A percentile compares a stretch with the other conserved stretches of the same genome.
Evolutionary conservation across 1,140 invertebrate species (phyloP).

Genomic region (Penaeus japonicus): DNA sequence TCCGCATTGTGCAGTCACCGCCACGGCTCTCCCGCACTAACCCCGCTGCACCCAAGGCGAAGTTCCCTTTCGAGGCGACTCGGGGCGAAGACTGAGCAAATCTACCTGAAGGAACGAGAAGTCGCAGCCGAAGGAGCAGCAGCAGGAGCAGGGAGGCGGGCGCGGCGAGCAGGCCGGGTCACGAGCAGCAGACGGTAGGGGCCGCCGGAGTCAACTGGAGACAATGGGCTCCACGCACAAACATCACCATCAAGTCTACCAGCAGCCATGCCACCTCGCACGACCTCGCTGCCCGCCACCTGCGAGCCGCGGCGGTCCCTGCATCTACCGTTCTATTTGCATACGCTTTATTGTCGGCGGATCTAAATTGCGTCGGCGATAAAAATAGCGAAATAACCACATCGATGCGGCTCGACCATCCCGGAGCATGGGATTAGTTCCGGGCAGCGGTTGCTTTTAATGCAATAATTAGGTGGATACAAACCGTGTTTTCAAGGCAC

Average conservation of each 20-base stretch:
- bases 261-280: not conserved
- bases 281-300: not conserved
- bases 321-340: too few species aligned
- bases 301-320: not conserved
- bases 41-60: not conserved
- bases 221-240: slow-evolving; percentile 12
- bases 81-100: not conserved
- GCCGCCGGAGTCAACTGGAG: slow-evolving; percentile 10
- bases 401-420: too few species aligned
- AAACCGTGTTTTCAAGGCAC: too few species aligned
- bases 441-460: too few species aligned
- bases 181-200: not conserved
- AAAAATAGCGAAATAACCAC: too few species aligned
- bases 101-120: not conserved
- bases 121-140: too few species aligned
- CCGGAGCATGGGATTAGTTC: too few species aligned
- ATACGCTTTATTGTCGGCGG: too few species aligned
- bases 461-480: too few species aligned
- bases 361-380: too few species aligned
- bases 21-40: not conserved
- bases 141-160: not conserved
- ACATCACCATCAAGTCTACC: not conserved
- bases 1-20: not conserved
- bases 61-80: not conserved
- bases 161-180: not conserved